Percentiles rank a stretch among this genome's conserved stretches.
Evolutionary conservation across 2,888 invertebrate genomes (phyloP).

Genomic region (Brenthis hecate): DNA sequence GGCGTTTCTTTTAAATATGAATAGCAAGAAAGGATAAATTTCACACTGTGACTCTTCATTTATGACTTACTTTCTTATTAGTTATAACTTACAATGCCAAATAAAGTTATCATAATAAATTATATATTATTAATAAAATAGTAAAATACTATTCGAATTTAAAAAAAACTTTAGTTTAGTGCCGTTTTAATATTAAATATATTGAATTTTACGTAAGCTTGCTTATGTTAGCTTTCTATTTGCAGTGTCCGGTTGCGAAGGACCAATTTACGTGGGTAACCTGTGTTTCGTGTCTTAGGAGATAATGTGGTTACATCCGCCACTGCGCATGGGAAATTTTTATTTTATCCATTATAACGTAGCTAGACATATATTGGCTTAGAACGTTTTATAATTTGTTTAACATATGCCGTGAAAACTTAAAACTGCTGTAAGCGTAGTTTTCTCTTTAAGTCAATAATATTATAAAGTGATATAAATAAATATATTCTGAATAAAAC

Average conservation of each 20-base stretch:
- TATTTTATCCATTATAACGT: neutral
- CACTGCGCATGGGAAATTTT: slow-evolving; percentile 22
- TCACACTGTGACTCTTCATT: neutral
- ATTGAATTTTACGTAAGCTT: slow-evolving; percentile 31
- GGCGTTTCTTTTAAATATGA: slow-evolving; percentile 13
- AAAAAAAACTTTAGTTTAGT: neutral
- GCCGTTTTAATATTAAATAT: neutral
- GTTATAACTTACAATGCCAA: neutral
- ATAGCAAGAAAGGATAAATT: slow-evolving; percentile 7
- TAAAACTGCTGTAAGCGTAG: neutral
- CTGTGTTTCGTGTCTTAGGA: slow-evolving; percentile 23
- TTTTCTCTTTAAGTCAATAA: neutral
- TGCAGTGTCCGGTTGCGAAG: slow-evolving; percentile 36
- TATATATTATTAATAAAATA: no score
- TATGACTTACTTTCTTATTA: slow-evolving; percentile 15
- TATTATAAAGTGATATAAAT: neutral
- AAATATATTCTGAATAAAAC: neutral
- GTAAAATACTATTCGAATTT: neutral
- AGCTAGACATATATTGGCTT: neutral
- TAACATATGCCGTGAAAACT: neutral
- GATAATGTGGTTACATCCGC: slow-evolving; percentile 30
- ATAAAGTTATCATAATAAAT: neutral
- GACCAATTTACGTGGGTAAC: slow-evolving; percentile 34
- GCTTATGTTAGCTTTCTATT: slow-evolving; percentile 37
- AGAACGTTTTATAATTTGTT: neutral